These are phyloP conservation scores for Gila orcuttii DNA, from an alignment of 2,113 vertebrate genomes.

Conservation along the genomic window DNA sequence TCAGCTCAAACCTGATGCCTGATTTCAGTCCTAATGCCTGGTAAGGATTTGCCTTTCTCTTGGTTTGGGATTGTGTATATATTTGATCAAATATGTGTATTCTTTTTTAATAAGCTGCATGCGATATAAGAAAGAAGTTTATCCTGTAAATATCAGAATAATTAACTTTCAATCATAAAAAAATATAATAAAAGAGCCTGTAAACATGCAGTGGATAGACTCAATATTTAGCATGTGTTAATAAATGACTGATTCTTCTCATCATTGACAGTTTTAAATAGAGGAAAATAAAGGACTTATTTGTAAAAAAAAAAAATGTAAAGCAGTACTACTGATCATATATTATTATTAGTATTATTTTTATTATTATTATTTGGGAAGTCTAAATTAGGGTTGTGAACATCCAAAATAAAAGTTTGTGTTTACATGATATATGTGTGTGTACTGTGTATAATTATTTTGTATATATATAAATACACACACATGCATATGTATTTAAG, in stretches of 20 bases:
- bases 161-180: background rate
- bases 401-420: no score
- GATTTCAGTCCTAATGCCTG: conserved; percentile 59
- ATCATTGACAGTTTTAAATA: background rate
- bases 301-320: background rate
- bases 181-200: background rate
- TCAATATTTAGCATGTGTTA: background rate
- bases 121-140: background rate
- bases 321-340: background rate
- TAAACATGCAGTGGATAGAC: background rate
- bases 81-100: background rate
- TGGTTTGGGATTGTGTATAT: conserved; percentile 7
- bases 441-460: no score
- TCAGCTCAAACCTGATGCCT: conserved; percentile 48
- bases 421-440: no score
- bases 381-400: background rate
- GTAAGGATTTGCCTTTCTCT: conserved; percentile 64
- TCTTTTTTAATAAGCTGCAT: background rate
- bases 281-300: background rate
- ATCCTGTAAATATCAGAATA: background rate
- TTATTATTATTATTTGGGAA: background rate
- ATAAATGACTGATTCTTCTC: background rate
- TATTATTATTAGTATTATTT: background rate
- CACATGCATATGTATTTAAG: no score
- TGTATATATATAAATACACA: no score